phyloP scores from a whole-genome alignment of 2,888 invertebrate species.

The Cyclophora albipunctata region DNA sequence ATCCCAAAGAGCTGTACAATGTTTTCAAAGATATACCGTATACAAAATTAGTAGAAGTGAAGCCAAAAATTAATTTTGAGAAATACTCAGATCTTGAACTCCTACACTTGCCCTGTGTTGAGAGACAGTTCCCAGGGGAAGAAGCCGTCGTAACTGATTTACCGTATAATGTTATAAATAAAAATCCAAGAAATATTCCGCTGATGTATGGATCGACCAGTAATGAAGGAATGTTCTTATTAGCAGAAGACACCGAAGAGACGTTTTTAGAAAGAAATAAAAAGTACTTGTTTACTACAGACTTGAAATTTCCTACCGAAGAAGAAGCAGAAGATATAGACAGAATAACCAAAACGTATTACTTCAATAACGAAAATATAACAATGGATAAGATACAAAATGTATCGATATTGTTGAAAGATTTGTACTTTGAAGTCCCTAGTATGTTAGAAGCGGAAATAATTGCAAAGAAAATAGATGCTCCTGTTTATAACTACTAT shows the following conservation, averaged over 20 bases:
- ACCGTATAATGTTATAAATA: slow-evolving; percentile 48
- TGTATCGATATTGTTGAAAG: slow-evolving; percentile 48
- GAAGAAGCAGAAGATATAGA: slow-evolving; percentile 37
- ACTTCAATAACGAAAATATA: slow-evolving; percentile 58
- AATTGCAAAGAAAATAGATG: slow-evolving; percentile 23
- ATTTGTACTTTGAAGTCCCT: slow-evolving; percentile 61
- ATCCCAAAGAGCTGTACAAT: slow-evolving; percentile 51
- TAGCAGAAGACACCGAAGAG: slow-evolving; percentile 27
- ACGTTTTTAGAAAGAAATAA: slow-evolving; percentile 36
- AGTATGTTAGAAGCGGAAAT: slow-evolving; percentile 45
- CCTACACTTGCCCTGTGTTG: slow-evolving; percentile 55
- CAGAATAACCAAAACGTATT: slow-evolving; percentile 48
- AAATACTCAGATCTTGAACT: slow-evolving; percentile 56
- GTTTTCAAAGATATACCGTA: slow-evolving; percentile 42
- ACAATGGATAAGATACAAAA: slow-evolving; percentile 48
- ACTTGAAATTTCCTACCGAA: slow-evolving; percentile 46
- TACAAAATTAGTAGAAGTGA: slow-evolving; percentile 35
- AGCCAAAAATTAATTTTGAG: slow-evolving; percentile 40
- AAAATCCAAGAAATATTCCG: slow-evolving; percentile 38
- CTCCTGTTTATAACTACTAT: slow-evolving; percentile 49
- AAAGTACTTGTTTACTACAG: slow-evolving; percentile 54
- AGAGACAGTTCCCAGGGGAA: slow-evolving; percentile 42
- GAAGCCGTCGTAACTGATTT: slow-evolving; percentile 50
- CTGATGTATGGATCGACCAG: slow-evolving; percentile 50
- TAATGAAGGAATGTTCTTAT: slow-evolving; percentile 46